Conservation (phyloP, 2,797 vertebrate genomes). For the Semaprochilodus insignis region DNA sequence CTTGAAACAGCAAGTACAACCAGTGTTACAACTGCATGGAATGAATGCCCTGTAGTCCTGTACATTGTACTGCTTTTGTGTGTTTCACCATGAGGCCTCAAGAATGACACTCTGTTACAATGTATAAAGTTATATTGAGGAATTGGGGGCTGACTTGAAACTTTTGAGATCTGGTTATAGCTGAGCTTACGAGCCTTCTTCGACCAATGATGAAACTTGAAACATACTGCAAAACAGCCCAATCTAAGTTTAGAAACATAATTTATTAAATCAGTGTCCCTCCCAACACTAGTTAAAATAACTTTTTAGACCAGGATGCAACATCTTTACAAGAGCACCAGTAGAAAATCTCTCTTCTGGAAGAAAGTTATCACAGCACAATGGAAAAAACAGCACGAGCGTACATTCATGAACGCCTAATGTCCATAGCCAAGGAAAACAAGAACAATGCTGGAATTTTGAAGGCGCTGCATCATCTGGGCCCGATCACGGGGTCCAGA, state of each 20-base stretch:
- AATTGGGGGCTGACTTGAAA: too few relatives aligned
- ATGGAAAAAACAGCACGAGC: slow-evolving; percentile 43
- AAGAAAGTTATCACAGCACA: slow-evolving; percentile 55
- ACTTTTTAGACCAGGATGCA: slow-evolving; percentile 75
- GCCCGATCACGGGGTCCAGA: background rate
- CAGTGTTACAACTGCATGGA: too few relatives aligned
- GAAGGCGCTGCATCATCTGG: background rate
- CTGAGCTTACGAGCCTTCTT: too few relatives aligned
- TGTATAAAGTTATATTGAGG: too few relatives aligned
- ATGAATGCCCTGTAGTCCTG: too few relatives aligned
- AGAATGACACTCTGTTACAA: too few relatives aligned
- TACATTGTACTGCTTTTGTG: too few relatives aligned
- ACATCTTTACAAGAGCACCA: slow-evolving; percentile 87
- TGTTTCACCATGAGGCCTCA: too few relatives aligned
- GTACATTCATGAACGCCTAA: background rate
- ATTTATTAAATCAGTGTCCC: slow-evolving; percentile 90
- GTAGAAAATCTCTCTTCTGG: slow-evolving; percentile 74
- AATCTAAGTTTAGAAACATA: slow-evolving; percentile 81
- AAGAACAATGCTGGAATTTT: background rate
- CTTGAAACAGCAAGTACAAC: too few relatives aligned
- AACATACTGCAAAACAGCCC: slow-evolving; percentile 8
- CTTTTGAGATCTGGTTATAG: too few relatives aligned
- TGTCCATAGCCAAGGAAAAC: slow-evolving; percentile 1
- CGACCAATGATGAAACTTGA: too few relatives aligned
- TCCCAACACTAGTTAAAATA: slow-evolving; percentile 93